Conservation (phyloP, 1,140 invertebrate species). For the Drosophila gunungcola region DNA sequence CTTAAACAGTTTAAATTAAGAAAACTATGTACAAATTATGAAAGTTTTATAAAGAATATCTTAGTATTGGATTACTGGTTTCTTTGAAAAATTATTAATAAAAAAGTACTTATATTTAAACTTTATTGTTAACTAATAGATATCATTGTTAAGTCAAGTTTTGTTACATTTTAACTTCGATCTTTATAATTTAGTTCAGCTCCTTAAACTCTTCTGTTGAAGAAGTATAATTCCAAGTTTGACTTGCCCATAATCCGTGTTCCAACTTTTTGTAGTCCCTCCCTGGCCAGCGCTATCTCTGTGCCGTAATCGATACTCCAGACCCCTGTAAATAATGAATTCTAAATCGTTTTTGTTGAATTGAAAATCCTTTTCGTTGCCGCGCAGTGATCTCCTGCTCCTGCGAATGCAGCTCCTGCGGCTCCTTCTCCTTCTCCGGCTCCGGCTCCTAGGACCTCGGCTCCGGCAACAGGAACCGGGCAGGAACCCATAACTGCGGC, state of each 20-base stretch:
- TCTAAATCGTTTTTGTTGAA: slow-evolving; percentile 76
- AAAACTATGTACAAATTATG: too few relatives aligned
- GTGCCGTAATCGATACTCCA: slow-evolving; percentile 18
- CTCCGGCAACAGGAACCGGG: slow-evolving; percentile 14
- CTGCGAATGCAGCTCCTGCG: background rate
- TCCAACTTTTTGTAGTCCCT: background rate
- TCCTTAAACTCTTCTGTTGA: background rate
- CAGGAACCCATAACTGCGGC: slow-evolving; percentile 41
- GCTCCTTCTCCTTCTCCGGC: background rate
- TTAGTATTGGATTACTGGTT: too few relatives aligned
- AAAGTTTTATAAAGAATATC: too few relatives aligned
- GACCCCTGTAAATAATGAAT: slow-evolving; percentile 70
- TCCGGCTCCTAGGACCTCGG: slow-evolving; percentile 1
- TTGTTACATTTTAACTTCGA: too few relatives aligned
- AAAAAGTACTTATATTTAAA: too few relatives aligned
- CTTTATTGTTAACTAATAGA: too few relatives aligned
- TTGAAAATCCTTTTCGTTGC: slow-evolving; percentile 72
- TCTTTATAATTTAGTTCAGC: background rate
- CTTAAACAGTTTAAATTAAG: too few relatives aligned
- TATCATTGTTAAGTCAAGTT: too few relatives aligned
- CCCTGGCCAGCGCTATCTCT: slow-evolving; percentile 1
- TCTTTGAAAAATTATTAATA: too few relatives aligned
- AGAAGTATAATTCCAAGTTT: too few relatives aligned
- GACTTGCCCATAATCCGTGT: background rate
- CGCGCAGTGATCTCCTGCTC: slow-evolving; percentile 51